phyloP scores from a whole-genome alignment of 2,113 vertebrate species.

The Anarhynchus alexandrinus region DNA sequence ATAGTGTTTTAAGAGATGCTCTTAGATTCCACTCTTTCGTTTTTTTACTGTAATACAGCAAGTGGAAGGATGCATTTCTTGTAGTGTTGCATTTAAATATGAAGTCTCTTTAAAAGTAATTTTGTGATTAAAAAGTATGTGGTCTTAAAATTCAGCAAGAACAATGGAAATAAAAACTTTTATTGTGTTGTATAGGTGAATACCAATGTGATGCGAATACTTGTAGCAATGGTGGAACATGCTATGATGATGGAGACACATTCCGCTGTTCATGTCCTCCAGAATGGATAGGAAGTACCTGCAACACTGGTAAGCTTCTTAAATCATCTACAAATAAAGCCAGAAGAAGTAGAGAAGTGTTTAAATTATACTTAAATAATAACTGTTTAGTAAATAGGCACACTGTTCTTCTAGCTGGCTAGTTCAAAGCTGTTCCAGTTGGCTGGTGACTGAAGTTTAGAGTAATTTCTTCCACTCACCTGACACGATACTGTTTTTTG shows the following conservation, averaged over 20 bases:
- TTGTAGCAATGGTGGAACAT: slow-evolving; percentile 92
- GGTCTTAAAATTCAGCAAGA: background rate
- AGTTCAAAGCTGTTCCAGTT: background rate
- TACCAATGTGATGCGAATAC: slow-evolving; percentile 91
- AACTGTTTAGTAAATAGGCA: background rate
- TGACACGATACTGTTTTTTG: background rate
- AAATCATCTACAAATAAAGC: background rate
- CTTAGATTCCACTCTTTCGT: background rate
- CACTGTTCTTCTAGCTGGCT: background rate
- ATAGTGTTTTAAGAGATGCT: background rate
- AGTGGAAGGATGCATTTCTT: background rate
- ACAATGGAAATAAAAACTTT: background rate
- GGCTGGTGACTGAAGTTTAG: background rate
- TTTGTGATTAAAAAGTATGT: background rate
- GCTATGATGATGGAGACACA: slow-evolving; percentile 87
- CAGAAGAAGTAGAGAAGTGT: background rate
- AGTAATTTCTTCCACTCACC: background rate
- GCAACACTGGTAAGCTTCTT: slow-evolving; percentile 80
- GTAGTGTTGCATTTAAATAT: background rate
- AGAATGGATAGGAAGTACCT: slow-evolving; percentile 90
- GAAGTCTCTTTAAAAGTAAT: background rate
- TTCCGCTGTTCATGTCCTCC: slow-evolving; percentile 88
- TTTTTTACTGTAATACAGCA: background rate
- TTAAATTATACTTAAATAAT: background rate
- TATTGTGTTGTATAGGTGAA: slow-evolving; percentile 76